Base-by-base conservation (phyloP, 2,113 vertebrate species). In the Periophthalmus modestus region DNA sequence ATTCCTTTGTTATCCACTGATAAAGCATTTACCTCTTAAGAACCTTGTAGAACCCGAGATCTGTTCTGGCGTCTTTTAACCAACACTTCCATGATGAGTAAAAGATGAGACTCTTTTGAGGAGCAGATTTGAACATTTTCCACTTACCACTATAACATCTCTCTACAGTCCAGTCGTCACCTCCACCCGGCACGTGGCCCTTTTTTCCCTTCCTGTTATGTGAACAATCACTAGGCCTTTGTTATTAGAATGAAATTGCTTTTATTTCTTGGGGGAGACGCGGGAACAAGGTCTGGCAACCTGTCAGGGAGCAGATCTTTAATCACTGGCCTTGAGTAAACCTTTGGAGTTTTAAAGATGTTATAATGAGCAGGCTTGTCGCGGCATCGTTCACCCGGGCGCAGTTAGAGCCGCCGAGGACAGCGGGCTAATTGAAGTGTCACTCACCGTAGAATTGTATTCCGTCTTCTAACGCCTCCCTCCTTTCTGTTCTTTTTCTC, bases 391-490 rank as follows among this genome's bases (percentile, higher is more conserved):
- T 82, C 72, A 55, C 83, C 70, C 52, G 73, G 71, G 72, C 68
- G 82, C 83, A 75, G 78, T 89, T 85, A 85, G 71, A 72, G 68
- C 72, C n/a, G 43, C 47, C 57, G 65, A 72, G 69, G 78, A 81
- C 65, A 57, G 69, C 65, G 21, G 77, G 73, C 78, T 89, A 86
- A 87, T 87, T 90, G 82, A 87, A 90, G 84, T 86, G 87, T 86
- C 87, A 88, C 77, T 88, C 84, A 86, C 73, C 10, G 28, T 58
- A 69, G 70, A 79, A 75, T 66, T 79, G 73, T 76, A 72, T 81
- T 76, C 69, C 24, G 13, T 70, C 74, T 67, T 43, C 21, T 50
- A 48, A 57, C 36, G 55, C 50, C 54, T 43, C 52, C 52, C 52
- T 55, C 52, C 52, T 55, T 10, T 55, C 9, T 55, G 19, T 48